Evolutionary conservation across 2,797 vertebrate species (phyloP), one percentile per base, ranked within the genome.

Genomic region (Tamandua tetradactyla): DNA sequence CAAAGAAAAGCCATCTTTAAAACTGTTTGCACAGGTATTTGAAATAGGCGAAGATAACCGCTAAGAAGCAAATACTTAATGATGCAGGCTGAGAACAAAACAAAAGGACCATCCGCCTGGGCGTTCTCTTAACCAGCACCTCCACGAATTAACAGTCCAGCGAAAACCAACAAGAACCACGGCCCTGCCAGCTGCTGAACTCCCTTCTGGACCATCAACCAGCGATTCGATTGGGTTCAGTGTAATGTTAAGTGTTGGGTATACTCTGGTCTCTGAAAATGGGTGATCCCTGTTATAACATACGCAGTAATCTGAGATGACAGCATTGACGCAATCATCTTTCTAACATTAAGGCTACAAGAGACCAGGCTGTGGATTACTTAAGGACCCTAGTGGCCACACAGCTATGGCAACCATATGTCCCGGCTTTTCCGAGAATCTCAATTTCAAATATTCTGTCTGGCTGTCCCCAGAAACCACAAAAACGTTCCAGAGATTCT

Each of bases 401-500:
- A 61, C 11, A 93, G 87, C 94, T 92, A 96, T 88, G 87, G 59
- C 52, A 83, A 93, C 84, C 93, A 68, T 86, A 90, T 95, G 93
- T 75, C 87, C 47, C 0, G 2, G 68, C 32, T 94, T 90, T 90
- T 83, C 92, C 32, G 71, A 92, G 94, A 90, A 92, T 92, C 64
- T 94, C 76, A 78, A 25, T 68, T 96, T 83, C 78, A 95, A 90
- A 94, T 93, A 88, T 85, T 95, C 87, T 82, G 22, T 89, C 89
- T 95, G 64, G 74, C 74, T 95, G 62, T 94, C 78, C 64, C 76
- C 32, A 93, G 81, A 96, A 96, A 96, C 93, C 76, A 95, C 87
- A 96, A 64, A 96, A 94, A 96, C 81, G 62, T 94, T 79, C 72
- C 76, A 81, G 74, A 92, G 68, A 94, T 81, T 93, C 95, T 95